Base-by-base conservation (phyloP, 2,797 vertebrate genomes). In the Sarcoramphus papa region DNA sequence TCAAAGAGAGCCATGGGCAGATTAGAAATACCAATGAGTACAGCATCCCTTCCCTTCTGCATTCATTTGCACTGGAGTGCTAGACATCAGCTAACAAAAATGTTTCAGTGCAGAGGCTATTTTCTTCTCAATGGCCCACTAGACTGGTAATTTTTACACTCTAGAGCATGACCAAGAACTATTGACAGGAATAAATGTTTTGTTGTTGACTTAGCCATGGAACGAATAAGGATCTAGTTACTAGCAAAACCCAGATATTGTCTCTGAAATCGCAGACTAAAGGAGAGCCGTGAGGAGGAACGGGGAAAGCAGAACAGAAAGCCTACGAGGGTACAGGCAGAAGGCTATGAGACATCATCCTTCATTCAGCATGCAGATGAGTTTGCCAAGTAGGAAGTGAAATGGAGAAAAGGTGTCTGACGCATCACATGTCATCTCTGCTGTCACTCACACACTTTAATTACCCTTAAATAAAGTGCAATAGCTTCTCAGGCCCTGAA, bases 401-500 rank as follows among this genome's bases (percentile, higher is more conserved):
- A 90, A 95, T 53, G 56, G 87, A 95, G 88, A 93, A 75, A 91
- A 65, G 85, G 65, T 91, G 51, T 70, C 84, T 91, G 90, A 79
- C 1, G 48, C 77, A 90, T 82, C 89, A 92, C 48, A 74, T 79
- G 89, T 73, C 91, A 94, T 93, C 85, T 81, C 79, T 40, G 56
- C 95, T 97, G 81, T 96, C 93, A 95, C 84, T 97, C 95, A 83
- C 13, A 72, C 2, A 19, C 85, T 74, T 54, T 96, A 97, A 97
- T 64, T 96, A 91, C 77, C 76, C 88, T 95, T 91, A 97, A 97
- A 97, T 95, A 95, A 96, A 95, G 79, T 91, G 82, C 87, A 84
- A 72, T n/a, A 92, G 48, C 86, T 96, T 97, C 85, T 84, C 63
- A 89, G 91, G 86, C 85, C 87, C 95, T 82, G 91, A 88, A 93